Percentiles rank a stretch among this genome's conserved stretches.
phyloP scores from a whole-genome alignment of 2,888 invertebrate species.

The Timandra comae region DNA sequence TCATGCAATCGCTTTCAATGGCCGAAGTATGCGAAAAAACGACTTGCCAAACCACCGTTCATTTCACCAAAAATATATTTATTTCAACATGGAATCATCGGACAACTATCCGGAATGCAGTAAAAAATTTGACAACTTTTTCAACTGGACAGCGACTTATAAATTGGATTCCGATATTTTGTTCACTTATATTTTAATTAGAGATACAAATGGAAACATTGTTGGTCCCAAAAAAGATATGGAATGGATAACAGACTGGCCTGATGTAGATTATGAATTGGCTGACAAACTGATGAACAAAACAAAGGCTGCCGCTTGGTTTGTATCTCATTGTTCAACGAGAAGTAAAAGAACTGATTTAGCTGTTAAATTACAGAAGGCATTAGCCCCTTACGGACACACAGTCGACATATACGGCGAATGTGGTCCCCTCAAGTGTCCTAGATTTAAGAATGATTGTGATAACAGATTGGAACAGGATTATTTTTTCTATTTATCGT shows the following conservation, averaged over 20 bases:
- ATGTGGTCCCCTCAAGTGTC: slow-evolving; percentile 62
- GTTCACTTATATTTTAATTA: slow-evolving; percentile 47
- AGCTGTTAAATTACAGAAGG: slow-evolving; percentile 34
- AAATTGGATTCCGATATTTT: slow-evolving; percentile 59
- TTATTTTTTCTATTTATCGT: slow-evolving; percentile 84
- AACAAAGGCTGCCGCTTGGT: slow-evolving; percentile 61
- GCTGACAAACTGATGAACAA: slow-evolving; percentile 37
- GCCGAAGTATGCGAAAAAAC: slow-evolving; percentile 32
- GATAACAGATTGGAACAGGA: slow-evolving; percentile 58
- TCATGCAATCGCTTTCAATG: slow-evolving; percentile 57
- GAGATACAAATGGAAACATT: slow-evolving; percentile 34
- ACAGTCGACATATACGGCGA: slow-evolving; percentile 72
- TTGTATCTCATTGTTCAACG: slow-evolving; percentile 53
- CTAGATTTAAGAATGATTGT: slow-evolving; percentile 35
- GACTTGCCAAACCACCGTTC: slow-evolving; percentile 40
- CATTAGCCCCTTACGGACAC: slow-evolving; percentile 30
- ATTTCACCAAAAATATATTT: slow-evolving; percentile 55
- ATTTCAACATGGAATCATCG: slow-evolving; percentile 57
- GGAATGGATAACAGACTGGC: slow-evolving; percentile 32
- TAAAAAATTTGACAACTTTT: slow-evolving; percentile 44
- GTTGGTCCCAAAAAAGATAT: slow-evolving; percentile 49
- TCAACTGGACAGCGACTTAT: slow-evolving; percentile 66
- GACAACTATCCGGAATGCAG: slow-evolving; percentile 52
- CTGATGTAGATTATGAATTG: slow-evolving; percentile 30
- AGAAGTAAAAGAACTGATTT: slow-evolving; percentile 40